Evolutionary conservation across 2,113 vertebrate species (phyloP), one percentile per base, ranked within the genome.

Genomic region (Varanus salvator): DNA sequence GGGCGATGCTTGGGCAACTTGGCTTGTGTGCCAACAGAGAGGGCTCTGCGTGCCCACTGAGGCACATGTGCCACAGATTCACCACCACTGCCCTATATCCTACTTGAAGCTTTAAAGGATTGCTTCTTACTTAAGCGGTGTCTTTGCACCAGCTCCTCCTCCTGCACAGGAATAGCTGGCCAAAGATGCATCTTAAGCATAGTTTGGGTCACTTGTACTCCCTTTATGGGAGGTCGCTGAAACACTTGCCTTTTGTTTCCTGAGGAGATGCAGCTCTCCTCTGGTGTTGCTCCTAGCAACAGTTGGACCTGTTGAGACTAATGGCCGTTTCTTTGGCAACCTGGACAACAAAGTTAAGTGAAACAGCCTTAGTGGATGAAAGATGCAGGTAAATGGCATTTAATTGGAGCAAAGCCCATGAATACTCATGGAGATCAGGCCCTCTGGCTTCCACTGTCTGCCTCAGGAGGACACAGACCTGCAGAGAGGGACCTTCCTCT

Each of bases 211-310:
- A 8, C 14, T 76, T 72, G 60, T 29, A 31, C 11, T 87, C 64
- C 78, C 31, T 91, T 78, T 89, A 60, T 90, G 91, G 57, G 38
- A 91, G 75, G 71, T 48, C 90, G 57, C 87, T 27, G 31, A 29
- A 87, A 29, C 34, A 85, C 88, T 83, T 91, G 85, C 84, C 71
- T 74, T 86, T 94, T 92, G 44, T 90, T 95, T 95, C 88, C 84
- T 71, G 78, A 52, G 80, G 89, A 57, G 75, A 75, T 31, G 71
- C 76, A 72, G 64, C 34, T 87, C n/a, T n/a, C n/a, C n/a, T n/a
- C 23, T n/a, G 34, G 48, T 68, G 90, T 94, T 96, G 93, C 91
- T 87, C 72, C 69, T 91, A 85, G 93, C 90, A 95, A 95, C 93
- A 31, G 75, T n/a, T 57, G 86, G 89, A 80, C 88, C 82, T 52